Base-by-base conservation (phyloP, 1,140 invertebrate genomes). In the Atta colombica region DNA sequence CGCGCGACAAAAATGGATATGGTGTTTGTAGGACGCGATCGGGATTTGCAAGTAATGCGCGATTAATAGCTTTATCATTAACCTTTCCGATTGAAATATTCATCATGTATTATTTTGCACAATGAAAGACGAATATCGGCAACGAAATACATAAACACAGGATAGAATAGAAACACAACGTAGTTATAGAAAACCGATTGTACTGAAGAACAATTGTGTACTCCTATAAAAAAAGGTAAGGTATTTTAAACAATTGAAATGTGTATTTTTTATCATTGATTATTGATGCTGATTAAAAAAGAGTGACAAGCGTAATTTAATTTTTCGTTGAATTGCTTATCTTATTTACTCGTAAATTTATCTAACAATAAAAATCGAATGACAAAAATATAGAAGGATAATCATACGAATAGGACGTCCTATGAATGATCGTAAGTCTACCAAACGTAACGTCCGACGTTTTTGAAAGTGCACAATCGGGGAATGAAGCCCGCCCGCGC, bases 41-140 rank as follows among this genome's bases (percentile, higher is more conserved):
- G 39, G 87, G 85, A 94, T 93, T 93, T 92, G 92, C 93, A 94
- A 92, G 89, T 90, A 90, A 93, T 91, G 84, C 93, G 89, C 90
- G 92, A 93, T 93, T 93, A 94, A 93, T 87, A 80, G 89, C 77
- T 92, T 91, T 92, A 93, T 91, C 91, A 94, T 94, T 94, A 93
- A 94, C 92, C 93, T 93, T 90, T 92, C 72, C 49, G 72, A 49
- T 77, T 78, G 93, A 86, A 94, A 94, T 94, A 94, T 94, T 94
- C 93, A 94, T 94, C 84, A 88, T 45, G 68, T 72, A 92, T 93
- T 91, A 92, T 88, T 81, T 60, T 72, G 87, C 81, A 91, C 90
- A 92, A 92, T 92, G 86, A 87, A 71, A 63, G 49, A 25, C 49
- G 58, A 51, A 49, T 28, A 58, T 21, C 55, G 28, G 25, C 39